Evolutionary conservation across 2,797 vertebrate species (phyloP), one percentile per base, ranked within the genome.

Genomic region (Lerista edwardsae): DNA sequence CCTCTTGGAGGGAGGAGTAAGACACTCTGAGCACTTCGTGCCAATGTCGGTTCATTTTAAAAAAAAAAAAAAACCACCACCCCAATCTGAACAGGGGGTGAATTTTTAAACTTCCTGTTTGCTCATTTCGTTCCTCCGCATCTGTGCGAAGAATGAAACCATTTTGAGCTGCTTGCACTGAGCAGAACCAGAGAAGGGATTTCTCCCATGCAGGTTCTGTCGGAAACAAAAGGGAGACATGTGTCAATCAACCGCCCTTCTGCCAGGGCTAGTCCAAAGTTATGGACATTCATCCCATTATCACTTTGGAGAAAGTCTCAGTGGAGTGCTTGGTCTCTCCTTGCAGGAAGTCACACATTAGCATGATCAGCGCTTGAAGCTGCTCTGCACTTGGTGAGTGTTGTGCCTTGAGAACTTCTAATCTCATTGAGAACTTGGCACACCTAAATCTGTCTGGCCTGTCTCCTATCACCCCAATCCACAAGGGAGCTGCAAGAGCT

Each of bases 11-110:
- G 23, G 51, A 79, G 83, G 77, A 11, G 69, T 3, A 44, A 89
- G 90, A 79, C 6, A 67, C 65, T 23, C 65, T 27, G 86, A 85
- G 79, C 79, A 57, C 36, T 27, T 51, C 82, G 64, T 14, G 15
- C 51, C 78, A 75, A 6, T 1, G 80, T n/a, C n/a, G 17, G n/a
- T 25, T 34, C 6, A 5, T 31, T 74, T 64, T 65, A 6, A 29
- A 27, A 51, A 36, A 51, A 44, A 44, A 44, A 44, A 44, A 51
- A 51, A 51, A 51, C 4, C 11, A 14, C 31, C 55, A 17, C 3
- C 9, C 15, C 1, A 7, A n/a, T 3, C 44, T 77, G 15, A 82
- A 75, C 57, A 51, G 68, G 36, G 41, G 25, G n/a, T 11, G 8
- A 8, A 19, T 47, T 81, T 88, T 81, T 68, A 83, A 27, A 39